These are phyloP conservation scores for Corvus cornix DNA, from an alignment of 2,113 vertebrate genomes.

Conservation along the genomic window DNA sequence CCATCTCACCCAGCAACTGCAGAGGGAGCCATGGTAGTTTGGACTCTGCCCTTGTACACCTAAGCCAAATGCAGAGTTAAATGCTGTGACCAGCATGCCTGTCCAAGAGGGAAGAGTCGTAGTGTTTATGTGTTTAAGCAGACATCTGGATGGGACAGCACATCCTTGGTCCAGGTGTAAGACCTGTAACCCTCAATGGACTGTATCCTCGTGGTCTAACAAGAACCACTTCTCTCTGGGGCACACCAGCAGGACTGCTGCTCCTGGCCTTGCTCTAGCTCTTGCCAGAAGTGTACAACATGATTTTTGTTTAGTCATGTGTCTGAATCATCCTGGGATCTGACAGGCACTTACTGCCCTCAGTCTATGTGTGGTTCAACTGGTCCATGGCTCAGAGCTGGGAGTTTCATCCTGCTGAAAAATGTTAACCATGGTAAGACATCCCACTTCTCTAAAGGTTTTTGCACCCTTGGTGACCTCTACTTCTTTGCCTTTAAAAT, in stretches of 20 bases:
- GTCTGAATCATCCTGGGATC: background rate
- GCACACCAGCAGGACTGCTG: background rate
- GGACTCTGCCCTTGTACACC: background rate
- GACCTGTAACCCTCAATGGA: background rate
- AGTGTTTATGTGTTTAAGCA: background rate
- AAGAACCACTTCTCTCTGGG: background rate
- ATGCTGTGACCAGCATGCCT: background rate
- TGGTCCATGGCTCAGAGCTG: background rate
- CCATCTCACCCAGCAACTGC: background rate
- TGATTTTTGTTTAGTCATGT: background rate
- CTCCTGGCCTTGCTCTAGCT: background rate
- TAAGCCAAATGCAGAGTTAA: background rate
- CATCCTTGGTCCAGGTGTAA: background rate
- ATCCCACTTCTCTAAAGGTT: background rate
- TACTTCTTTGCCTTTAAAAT: background rate
- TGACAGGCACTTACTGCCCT: background rate
- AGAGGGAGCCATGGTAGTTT: background rate
- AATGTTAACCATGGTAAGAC: accelerated
- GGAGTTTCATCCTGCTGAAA: background rate
- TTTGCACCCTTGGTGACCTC: background rate
- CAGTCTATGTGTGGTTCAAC: background rate
- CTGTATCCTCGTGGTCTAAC: background rate
- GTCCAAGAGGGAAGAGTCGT: background rate
- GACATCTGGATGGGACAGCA: background rate
- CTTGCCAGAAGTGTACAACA: background rate